Percentiles rank a stretch among this genome's conserved stretches.
These are phyloP conservation scores for Thamnaconus septentrionalis DNA, from an alignment of 2,113 vertebrate genomes.

Conservation along the genomic window DNA sequence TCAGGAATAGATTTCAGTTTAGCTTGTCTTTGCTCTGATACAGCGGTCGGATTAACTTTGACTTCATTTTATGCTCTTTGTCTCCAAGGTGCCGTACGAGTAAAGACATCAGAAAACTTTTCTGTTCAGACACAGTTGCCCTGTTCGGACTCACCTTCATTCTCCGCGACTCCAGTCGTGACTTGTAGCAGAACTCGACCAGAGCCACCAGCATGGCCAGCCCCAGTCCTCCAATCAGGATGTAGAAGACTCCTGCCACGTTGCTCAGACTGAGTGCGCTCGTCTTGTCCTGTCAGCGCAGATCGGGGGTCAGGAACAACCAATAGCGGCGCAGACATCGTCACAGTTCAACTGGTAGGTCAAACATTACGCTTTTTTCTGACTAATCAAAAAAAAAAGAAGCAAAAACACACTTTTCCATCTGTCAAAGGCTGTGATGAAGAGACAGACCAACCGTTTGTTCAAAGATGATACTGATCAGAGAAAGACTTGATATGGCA, in stretches of 20 bases:
- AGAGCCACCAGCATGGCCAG: constrained; percentile 98
- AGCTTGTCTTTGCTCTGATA: too few relatives aligned
- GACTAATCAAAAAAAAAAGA: too few relatives aligned
- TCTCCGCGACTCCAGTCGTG: constrained; percentile 90
- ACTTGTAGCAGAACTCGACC: constrained; percentile 99
- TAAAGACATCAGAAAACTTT: not conserved
- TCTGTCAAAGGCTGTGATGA: constrained; percentile 4
- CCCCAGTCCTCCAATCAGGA: constrained; percentile 95
- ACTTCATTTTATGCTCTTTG: too few relatives aligned
- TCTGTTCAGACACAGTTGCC: too few relatives aligned
- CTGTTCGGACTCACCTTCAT: constrained; percentile 88
- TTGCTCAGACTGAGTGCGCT: constrained; percentile 97
- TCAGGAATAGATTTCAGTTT: too few relatives aligned
- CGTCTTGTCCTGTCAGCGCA: constrained; percentile 91
- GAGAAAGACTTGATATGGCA: too few relatives aligned
- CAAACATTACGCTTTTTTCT: not conserved
- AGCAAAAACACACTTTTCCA: not conserved
- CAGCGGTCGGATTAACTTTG: too few relatives aligned
- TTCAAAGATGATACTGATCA: too few relatives aligned
- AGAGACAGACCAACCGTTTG: not conserved
- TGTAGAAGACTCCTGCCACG: constrained; percentile 98
- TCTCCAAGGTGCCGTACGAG: not conserved
- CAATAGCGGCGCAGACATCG: constrained; percentile 10
- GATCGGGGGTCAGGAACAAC: constrained; percentile 40
- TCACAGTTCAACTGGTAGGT: not conserved